Base-by-base conservation (phyloP, 2,888 invertebrate genomes). In the Neoscelio sp. region DNA sequence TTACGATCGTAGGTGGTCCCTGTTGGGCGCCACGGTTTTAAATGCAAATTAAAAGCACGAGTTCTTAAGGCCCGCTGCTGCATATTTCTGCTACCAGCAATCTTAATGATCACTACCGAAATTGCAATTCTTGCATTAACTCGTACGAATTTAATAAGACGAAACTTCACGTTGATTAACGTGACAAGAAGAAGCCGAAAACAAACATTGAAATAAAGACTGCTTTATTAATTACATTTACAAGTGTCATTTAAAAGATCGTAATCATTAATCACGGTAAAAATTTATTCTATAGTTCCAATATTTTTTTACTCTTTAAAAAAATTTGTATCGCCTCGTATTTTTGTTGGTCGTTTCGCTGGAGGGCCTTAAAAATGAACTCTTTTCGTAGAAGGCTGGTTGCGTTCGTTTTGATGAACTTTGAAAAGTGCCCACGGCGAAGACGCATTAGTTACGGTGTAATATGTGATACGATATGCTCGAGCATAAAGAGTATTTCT, bases 21-120 rank as follows among this genome's bases (percentile, higher is more conserved):
- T 75, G 85, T 86, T 82, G 84, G 84, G 84, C 78, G 83, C 86
- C 85, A 87, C 84, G 86, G 88, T 88, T 89, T 89, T 88, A 89
- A 89, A 89, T 89, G 88, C 89, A 89, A 89, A 89, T 89, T 89
- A 88, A 89, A 88, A 85, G 86, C 86, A 85, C 84, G 85, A 84
- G 81, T 84, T 87, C 87, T 87, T 87, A 86, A 83, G 84, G 82
- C 81, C 84, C 77, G 84, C 81, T 83, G 82, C 82, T 81, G 81
- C 83, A 85, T 85, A 85, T 84, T 85, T 76, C 83, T 73, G 85
- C 87, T 86, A 86, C 86, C 86, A 87, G 85, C 85, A 85, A 85
- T 87, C 84, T 89, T 89, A 89, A 89, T 89, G 85, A 84, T 80
- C 73, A 74, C 73, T 77, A 58, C 83, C 84, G 78, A 89, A 88